Percentiles rank a stretch among this genome's conserved stretches.
Evolutionary conservation across 1,140 invertebrate genomes (phyloP).

Genomic region (Brachionus calyciflorus): DNA sequence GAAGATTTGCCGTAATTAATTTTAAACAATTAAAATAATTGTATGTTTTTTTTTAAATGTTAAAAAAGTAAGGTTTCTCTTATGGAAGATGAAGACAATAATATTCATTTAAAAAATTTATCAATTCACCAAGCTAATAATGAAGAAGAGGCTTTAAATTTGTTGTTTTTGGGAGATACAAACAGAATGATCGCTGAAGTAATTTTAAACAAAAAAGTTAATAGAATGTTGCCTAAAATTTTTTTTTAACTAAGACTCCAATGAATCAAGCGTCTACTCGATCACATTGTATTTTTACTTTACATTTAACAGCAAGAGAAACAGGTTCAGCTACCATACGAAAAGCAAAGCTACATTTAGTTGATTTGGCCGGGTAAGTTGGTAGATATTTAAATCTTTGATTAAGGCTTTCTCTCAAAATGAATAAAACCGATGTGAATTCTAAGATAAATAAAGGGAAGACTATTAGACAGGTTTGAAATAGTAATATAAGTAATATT

Average conservation of each 20-base stretch:
- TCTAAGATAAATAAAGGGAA: no score
- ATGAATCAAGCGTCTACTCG: constrained; percentile 69
- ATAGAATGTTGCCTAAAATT: not conserved
- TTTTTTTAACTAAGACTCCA: constrained; percentile 64
- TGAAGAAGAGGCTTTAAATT: constrained; percentile 66
- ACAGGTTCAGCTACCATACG: constrained; percentile 61
- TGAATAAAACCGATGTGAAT: no score
- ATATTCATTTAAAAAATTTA: constrained; percentile 67
- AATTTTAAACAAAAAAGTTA: not conserved
- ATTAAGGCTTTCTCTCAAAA: no score
- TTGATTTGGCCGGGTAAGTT: constrained; percentile 68
- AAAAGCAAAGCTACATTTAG: constrained; percentile 67
- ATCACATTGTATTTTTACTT: constrained; percentile 70
- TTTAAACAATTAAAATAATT: not conserved
- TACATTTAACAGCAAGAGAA: constrained; percentile 64
- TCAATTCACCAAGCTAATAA: constrained; percentile 64
- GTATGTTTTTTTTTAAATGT: constrained; percentile 2
- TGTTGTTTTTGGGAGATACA: constrained; percentile 66
- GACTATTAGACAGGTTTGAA: no score
- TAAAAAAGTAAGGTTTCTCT: constrained; percentile 62
- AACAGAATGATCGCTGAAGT: constrained; percentile 67
- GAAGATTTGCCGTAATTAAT: constrained; percentile 65
- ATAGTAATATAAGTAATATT: no score
- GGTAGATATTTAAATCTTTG: not conserved
- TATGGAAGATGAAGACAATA: constrained; percentile 66